Base-by-base conservation (phyloP, 1,140 invertebrate genomes). In the Ceratoteleas bidentatus region DNA sequence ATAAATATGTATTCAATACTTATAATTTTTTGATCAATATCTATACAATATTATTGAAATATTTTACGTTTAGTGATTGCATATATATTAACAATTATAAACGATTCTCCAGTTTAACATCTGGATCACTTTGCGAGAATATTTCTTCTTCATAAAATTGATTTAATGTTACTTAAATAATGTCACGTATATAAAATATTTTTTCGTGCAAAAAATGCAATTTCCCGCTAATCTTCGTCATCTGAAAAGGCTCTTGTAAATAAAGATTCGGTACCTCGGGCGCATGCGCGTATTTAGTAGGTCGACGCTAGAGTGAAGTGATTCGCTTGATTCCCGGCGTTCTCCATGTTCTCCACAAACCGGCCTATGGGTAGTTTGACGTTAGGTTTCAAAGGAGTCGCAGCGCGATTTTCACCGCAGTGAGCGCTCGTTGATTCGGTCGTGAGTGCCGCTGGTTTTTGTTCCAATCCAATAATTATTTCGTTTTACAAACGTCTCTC, bases 211-310 rank as follows among this genome's bases (percentile, higher is more conserved):
- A 8, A 40, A 40, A 40, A 40, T 40, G 58, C 33, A 66, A 66
- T 49, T 61, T 43, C 5, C 14, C 5, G 8, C 14, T 52, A 58
- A 60, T 70, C 66, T 14, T 61, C 11, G 47, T 70, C 47, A 52
- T 60, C 56, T 33, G 5, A 14, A 68, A 64, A 54, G 24, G 33
- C 11, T 45, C 38, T 53, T 43, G 52, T 54, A 62, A 72, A 78
- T 69, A 53, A 79, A 78, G 68, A 79, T 79, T 68, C 49, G 53
- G 36, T 43, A 69, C 33, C 14, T 13, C 14, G 14, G 13, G 62
- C 76, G 76, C 76, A 79, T 79, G 76, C 76, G 76, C 76, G 50
- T 61, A 50, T 61, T 79, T 79, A 79, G 76, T 79, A 79, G 76
- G 77, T 80, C 77, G 77, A 62, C 36, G 62, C 69, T 74, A 80